Evolutionary conservation across 1,140 invertebrate genomes (phyloP), one percentile per base, ranked within the genome.

Genomic region (Anagrus nilaparvatae): DNA sequence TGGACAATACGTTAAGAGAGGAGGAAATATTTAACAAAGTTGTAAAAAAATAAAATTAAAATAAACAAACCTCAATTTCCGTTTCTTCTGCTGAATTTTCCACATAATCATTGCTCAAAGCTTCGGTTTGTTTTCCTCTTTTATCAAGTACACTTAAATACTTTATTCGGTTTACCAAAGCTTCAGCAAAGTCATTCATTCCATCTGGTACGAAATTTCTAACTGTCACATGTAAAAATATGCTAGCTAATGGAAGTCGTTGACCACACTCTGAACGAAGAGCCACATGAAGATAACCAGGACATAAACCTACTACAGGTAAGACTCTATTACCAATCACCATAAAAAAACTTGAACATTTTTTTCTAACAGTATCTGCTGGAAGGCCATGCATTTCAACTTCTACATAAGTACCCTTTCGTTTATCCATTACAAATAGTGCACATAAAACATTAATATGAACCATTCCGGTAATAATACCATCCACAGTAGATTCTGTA

Each of bases 331-430:
- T 94, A 0, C 97, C 97, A 30, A 99, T 84, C 34, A 97, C 75
- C 58, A n/a, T n/a, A n/a, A n/a, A n/a, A n/a, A n/a, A n/a, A n/a
- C n/a, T n/a, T n/a, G n/a, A n/a, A n/a, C n/a, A 97, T 70, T 90
- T 90, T 71, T 96, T 95, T 23, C 95, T 74, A 10, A 98, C 94
- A 0, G 96, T 99, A 63, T 99, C 97, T 1, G 95, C 95, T 1
- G 96, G 94, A 44, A 99, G 71, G 2, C 96, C 96, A 62, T 95
- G 99, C 95, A 98, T 97, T 59, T 99, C 95, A 19, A 98, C 94
- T 67, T 99, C 96, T 2, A 99, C 92, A 59, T 93, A 99, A 1
- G 93, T 97, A 14, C 93, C 93, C 13, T 90, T 84, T 49, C 93
- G 79, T 64, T 93, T 95, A 55, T 99, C 95, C 3, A 86, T 92